Evolutionary conservation across 2,888 invertebrate species (phyloP).

Genomic region (Geotrupes spiniger): DNA sequence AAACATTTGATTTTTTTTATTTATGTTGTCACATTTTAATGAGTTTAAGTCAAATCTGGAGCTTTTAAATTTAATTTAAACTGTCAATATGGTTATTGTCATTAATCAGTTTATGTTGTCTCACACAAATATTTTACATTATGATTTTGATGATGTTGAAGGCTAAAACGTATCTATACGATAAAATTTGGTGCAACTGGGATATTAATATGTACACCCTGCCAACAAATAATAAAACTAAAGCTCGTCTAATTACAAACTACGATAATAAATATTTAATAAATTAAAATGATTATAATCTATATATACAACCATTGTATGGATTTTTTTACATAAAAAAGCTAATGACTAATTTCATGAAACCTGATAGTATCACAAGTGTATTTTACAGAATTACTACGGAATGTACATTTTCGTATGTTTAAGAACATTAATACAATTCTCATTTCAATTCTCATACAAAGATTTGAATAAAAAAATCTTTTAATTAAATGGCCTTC

Average conservation of each 20-base stretch:
- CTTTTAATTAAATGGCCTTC: too few species aligned
- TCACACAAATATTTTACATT: neutral
- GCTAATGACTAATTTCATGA: conserved; percentile 18
- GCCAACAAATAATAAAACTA: neutral
- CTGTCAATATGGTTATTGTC: too few species aligned
- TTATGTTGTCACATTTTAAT: too few species aligned
- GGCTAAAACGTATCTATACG: neutral
- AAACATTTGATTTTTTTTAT: too few species aligned
- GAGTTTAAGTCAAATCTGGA: too few species aligned
- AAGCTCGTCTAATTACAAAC: conserved; percentile 14
- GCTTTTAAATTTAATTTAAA: too few species aligned
- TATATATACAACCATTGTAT: conserved; percentile 16
- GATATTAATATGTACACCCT: conserved; percentile 6
- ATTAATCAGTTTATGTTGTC: neutral
- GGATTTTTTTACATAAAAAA: conserved; percentile 15
- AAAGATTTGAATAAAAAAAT: neutral
- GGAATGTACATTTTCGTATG: conserved; percentile 19
- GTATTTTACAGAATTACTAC: conserved; percentile 23
- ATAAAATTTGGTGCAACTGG: too few species aligned
- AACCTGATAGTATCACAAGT: conserved; percentile 25
- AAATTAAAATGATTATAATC: conserved; percentile 13
- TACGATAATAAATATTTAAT: conserved; percentile 17
- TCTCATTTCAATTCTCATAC: conserved; percentile 13
- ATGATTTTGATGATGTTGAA: too few species aligned
- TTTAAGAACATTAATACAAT: conserved; percentile 17